Base-by-base conservation (phyloP, 2,113 vertebrate genomes). In the Pholis gunnellus region DNA sequence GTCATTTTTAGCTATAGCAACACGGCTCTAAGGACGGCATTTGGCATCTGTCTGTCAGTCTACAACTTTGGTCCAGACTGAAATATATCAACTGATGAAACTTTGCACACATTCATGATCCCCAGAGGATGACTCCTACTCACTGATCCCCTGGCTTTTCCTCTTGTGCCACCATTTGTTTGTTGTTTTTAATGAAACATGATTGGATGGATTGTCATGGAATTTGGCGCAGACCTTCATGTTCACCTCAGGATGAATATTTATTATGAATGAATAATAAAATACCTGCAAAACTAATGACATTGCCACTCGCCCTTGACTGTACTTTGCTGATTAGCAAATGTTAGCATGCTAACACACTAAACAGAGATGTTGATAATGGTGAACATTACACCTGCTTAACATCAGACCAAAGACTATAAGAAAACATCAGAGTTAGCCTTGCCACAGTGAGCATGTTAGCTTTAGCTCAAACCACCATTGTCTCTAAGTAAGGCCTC, bases 21-120 rank as follows among this genome's bases (percentile, higher is more conserved):
- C 66, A 34, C 27, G 9, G 6, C 14, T 40, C 14, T 29, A 14
- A 18, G 15, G 31, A 38, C 46, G 18, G 34, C 44, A 68, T 17
- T 61, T 63, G 2, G 8, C 64, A 15, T 63, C 56, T 60, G 34
- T 75, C 20, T 29, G 50, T 76, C 67, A 72, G 50, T 20, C 36
- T 9, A 22, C 36, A 18, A 48, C 65, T 64, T 70, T 56, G 13
- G 25, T 61, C 36, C 29, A 56, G 17, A 48, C 8, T 72, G 27
- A 66, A 64, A 65, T 25, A 42, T 13, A 46, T 42, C 29, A 50
- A 50, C 59, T 36, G 56, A 73, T 44, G 4, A 25, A 34, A 60
- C 18, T 25, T 34, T 68, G 25, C 52, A 69, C 40, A 29, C 34
- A 42, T 42, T 54, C n/a, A 54, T 54, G 14, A 5, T 68, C 44